These are phyloP conservation scores for Aricia artaxerxes DNA, from an alignment of 2,888 invertebrate species.

Conservation along the genomic window DNA sequence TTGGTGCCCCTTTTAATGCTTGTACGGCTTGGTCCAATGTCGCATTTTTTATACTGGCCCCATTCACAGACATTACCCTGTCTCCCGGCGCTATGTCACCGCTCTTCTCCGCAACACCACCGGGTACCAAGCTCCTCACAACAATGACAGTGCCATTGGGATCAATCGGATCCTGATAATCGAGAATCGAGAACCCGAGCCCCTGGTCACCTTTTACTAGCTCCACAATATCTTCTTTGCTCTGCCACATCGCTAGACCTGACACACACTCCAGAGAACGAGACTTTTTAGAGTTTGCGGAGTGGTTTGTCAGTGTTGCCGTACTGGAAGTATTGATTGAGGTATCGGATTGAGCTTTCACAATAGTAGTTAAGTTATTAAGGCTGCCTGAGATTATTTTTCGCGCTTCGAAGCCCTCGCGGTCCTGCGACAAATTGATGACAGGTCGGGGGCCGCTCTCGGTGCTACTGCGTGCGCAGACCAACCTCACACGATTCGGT, in stretches of 20 bases:
- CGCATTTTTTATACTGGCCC: slow-evolving; percentile 92
- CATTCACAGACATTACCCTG: slow-evolving; percentile 94
- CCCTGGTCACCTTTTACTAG: slow-evolving; percentile 97
- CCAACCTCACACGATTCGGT: slow-evolving; percentile 93
- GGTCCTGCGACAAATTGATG: slow-evolving; percentile 88
- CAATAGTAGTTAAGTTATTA: slow-evolving; percentile 89
- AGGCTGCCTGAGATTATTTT: slow-evolving; percentile 93
- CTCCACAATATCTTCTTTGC: slow-evolving; percentile 94
- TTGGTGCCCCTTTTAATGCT: slow-evolving; percentile 95
- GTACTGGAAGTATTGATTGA: slow-evolving; percentile 94
- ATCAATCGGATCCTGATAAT: slow-evolving; percentile 98
- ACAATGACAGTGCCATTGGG: slow-evolving; percentile 97
- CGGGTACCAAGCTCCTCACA: slow-evolving; percentile 97
- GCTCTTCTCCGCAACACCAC: slow-evolving; percentile 97
- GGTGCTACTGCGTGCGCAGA: slow-evolving; percentile 89
- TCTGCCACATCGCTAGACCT: slow-evolving; percentile 98
- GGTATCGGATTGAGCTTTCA: slow-evolving; percentile 97
- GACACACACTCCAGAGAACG: slow-evolving; percentile 96
- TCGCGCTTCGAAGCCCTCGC: slow-evolving; percentile 89
- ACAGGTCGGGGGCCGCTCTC: slow-evolving; percentile 85
- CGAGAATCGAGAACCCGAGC: slow-evolving; percentile 98
- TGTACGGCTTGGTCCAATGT: slow-evolving; percentile 97
- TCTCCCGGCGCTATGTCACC: slow-evolving; percentile 98
- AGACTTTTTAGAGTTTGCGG: slow-evolving; percentile 86
- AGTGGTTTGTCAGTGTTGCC: slow-evolving; percentile 87